Evolutionary conservation across 2,113 vertebrate species (phyloP).

Genomic region (Gracilinanus agilis): DNA sequence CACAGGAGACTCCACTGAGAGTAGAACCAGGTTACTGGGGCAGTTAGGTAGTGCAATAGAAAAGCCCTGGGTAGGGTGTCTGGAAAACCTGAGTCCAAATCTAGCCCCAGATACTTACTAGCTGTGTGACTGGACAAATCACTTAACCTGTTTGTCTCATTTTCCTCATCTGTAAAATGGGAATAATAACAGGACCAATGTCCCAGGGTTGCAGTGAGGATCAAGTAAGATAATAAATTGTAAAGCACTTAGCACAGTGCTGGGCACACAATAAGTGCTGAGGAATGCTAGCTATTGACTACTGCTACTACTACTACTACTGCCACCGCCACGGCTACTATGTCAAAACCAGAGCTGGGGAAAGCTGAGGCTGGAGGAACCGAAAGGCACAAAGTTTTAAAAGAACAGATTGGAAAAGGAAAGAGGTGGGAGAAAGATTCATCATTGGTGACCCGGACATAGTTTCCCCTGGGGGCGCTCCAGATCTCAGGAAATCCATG

Average conservation of each 20-base stretch:
- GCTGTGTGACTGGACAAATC: background rate
- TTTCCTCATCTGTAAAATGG: background rate
- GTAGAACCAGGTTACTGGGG: background rate
- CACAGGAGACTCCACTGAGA: background rate
- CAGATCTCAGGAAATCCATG: background rate
- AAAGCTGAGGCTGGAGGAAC: background rate
- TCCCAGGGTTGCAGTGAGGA: background rate
- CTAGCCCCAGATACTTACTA: background rate
- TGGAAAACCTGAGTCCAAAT: background rate
- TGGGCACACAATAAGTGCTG: background rate
- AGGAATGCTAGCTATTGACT: background rate
- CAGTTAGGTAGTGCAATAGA: background rate
- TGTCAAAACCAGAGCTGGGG: background rate
- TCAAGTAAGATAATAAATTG: background rate
- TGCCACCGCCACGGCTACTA: background rate
- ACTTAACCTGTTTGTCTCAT: background rate
- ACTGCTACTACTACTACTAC: too few species aligned
- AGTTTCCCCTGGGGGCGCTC: background rate
- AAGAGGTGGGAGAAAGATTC: background rate
- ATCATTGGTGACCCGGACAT: rapidly evolving
- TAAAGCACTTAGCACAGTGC: background rate
- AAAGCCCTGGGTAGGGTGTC: background rate
- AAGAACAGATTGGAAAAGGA: background rate
- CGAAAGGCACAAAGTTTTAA: background rate
- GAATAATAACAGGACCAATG: background rate